These are phyloP conservation scores for Drosophila cardini DNA, from an alignment of 1,140 invertebrate species.

Conservation along the genomic window DNA sequence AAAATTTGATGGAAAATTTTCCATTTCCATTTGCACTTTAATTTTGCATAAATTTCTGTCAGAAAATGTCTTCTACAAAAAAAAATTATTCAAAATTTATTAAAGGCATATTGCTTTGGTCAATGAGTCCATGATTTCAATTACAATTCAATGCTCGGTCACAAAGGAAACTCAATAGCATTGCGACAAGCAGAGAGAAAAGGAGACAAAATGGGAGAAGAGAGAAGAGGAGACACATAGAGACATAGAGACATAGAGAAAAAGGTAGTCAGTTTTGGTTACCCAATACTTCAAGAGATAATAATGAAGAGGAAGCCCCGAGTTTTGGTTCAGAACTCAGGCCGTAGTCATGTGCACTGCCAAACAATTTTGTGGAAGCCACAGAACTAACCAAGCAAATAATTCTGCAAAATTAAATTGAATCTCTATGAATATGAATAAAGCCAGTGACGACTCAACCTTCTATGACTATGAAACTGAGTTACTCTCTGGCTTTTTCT, in stretches of 20 bases:
- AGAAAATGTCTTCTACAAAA: not conserved
- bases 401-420: conserved; percentile 78
- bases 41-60: not conserved
- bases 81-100: conserved; percentile 7
- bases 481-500: no score
- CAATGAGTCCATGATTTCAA: conserved; percentile 54
- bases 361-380: conserved; percentile 77
- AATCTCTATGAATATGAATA: conserved; percentile 72
- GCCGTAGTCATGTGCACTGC: conserved; percentile 20
- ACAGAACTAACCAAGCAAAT: conserved; percentile 81
- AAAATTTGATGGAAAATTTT: no score
- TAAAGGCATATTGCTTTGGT: conserved; percentile 12
- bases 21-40: not conserved
- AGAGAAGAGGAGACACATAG: not conserved
- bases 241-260: not conserved
- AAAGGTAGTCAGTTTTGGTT: conserved; percentile 35
- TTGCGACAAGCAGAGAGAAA: conserved; percentile 20
- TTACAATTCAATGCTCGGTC: conserved; percentile 52
- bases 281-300: conserved; percentile 61
- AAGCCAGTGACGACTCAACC: conserved; percentile 10
- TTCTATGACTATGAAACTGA: not conserved
- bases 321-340: not conserved
- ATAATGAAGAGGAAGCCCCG: conserved; percentile 73
- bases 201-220: no score
- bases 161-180: conserved; percentile 47